Evolutionary conservation across 2,113 vertebrate species (phyloP).

Genomic region (Zosterops lateralis): DNA sequence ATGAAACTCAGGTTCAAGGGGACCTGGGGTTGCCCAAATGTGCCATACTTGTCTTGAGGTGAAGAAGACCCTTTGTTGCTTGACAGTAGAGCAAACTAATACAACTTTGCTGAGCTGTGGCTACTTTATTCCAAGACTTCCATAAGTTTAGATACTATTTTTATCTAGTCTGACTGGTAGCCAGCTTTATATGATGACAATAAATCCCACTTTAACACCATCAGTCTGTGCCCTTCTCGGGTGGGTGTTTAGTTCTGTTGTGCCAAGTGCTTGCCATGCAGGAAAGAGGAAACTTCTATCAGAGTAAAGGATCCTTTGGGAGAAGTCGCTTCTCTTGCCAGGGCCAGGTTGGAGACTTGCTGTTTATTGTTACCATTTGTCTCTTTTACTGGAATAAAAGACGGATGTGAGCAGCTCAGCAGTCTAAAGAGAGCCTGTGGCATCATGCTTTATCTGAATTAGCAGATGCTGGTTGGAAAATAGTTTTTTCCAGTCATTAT

Average conservation of each 20-base stretch:
- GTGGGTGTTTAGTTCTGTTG: neutral
- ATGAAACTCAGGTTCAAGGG: neutral
- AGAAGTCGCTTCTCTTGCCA: neutral
- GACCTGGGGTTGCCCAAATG: neutral
- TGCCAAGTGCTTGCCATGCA: neutral
- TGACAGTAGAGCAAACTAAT: neutral
- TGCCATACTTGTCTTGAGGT: neutral
- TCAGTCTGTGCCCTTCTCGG: neutral
- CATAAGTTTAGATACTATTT: neutral
- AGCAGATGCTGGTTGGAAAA: neutral
- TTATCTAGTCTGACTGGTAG: neutral
- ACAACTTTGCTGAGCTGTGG: neutral
- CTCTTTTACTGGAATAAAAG: neutral
- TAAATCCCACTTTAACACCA: neutral
- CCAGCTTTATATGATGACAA: neutral
- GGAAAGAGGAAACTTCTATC: neutral
- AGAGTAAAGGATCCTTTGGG: neutral
- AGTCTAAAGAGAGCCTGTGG: neutral
- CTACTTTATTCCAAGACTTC: neutral
- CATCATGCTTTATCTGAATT: neutral
- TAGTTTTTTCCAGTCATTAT: neutral
- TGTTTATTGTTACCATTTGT: neutral
- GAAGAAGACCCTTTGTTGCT: neutral
- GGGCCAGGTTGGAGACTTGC: neutral
- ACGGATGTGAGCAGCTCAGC: rapidly evolving